Evolutionary conservation across 2,113 vertebrate species (phyloP).

Genomic region (Talpa occidentalis): DNA sequence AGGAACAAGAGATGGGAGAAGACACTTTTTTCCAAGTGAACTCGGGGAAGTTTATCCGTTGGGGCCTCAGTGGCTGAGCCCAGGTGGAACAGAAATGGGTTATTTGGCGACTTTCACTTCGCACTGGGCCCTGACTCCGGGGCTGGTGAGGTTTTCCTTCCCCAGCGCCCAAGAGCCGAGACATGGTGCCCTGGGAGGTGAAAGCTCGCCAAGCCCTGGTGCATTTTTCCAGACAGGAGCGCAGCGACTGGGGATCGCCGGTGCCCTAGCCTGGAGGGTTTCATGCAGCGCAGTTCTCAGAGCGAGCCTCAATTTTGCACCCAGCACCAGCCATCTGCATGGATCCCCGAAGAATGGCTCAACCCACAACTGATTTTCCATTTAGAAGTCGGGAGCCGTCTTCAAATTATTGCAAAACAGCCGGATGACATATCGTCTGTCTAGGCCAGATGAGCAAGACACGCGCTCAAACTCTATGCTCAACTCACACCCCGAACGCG

Average conservation of each 20-base stretch:
- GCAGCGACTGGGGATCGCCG: no score
- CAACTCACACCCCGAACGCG: not conserved
- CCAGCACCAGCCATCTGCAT: not conserved
- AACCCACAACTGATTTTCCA: not conserved
- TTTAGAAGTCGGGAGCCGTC: constrained; percentile 16
- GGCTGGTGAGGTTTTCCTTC: not conserved
- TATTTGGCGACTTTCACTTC: not conserved
- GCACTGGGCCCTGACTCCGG: fast-evolving
- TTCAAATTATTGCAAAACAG: constrained; percentile 37
- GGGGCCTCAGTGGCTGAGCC: not conserved
- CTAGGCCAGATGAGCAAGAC: constrained; percentile 30
- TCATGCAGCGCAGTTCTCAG: not conserved
- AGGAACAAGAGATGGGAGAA: not conserved
- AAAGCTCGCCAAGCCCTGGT: not conserved
- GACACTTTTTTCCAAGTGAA: not conserved
- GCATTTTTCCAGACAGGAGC: not conserved
- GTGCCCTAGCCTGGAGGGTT: fast-evolving
- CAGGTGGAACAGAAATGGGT: not conserved
- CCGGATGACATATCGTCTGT: not conserved
- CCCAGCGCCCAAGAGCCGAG: not conserved
- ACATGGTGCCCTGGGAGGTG: not conserved
- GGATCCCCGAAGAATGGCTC: not conserved
- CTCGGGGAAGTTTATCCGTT: not conserved
- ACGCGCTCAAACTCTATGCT: not conserved
- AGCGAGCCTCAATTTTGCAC: not conserved